Percentiles rank a stretch among this genome's conserved stretches.
phyloP scores from a whole-genome alignment of 2,797 vertebrate species.

The Cebuella pygmaea region DNA sequence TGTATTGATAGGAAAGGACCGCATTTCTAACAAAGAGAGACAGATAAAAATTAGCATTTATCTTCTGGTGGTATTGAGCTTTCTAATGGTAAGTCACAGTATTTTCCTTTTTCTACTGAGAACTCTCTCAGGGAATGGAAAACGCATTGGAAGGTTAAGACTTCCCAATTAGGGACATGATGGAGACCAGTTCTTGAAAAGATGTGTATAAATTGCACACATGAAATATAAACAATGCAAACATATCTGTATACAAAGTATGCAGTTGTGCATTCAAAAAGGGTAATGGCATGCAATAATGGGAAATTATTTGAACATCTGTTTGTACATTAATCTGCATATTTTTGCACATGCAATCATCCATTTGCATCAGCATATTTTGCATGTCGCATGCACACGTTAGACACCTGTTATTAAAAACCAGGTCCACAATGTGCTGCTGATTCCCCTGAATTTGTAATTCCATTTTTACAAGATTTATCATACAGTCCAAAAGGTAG shows the following conservation, averaged over 20 bases:
- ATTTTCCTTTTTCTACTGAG: slow-evolving; percentile 33
- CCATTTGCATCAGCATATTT: slow-evolving; percentile 81
- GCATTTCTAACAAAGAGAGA: slow-evolving; percentile 75
- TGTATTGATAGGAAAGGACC: slow-evolving; percentile 79
- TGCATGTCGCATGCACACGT: slow-evolving; percentile 75
- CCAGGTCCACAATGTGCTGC: slow-evolving; percentile 54
- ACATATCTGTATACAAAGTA: slow-evolving; percentile 72
- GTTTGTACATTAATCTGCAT: slow-evolving; percentile 83
- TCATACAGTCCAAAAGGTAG: not conserved
- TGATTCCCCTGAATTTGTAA: slow-evolving; percentile 59
- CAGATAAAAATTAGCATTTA: slow-evolving; percentile 81
- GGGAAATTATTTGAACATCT: slow-evolving; percentile 83
- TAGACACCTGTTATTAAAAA: slow-evolving; percentile 82
- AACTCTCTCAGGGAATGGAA: slow-evolving; percentile 41
- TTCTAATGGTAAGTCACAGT: slow-evolving; percentile 60
- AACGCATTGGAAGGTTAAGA: slow-evolving; percentile 53
- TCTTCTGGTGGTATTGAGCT: slow-evolving; percentile 69
- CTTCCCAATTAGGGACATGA: slow-evolving; percentile 39
- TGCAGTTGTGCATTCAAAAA: slow-evolving; percentile 79
- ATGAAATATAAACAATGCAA: slow-evolving; percentile 71
- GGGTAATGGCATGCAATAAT: slow-evolving; percentile 79
- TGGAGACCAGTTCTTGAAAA: slow-evolving; percentile 67
- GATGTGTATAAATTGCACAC: slow-evolving; percentile 67
- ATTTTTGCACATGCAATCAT: slow-evolving; percentile 82
- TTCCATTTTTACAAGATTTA: slow-evolving; percentile 61